Percentiles rank a stretch among this genome's conserved stretches.
Conservation (phyloP, 2,888 invertebrate genomes). For the Ophraella communa region DNA sequence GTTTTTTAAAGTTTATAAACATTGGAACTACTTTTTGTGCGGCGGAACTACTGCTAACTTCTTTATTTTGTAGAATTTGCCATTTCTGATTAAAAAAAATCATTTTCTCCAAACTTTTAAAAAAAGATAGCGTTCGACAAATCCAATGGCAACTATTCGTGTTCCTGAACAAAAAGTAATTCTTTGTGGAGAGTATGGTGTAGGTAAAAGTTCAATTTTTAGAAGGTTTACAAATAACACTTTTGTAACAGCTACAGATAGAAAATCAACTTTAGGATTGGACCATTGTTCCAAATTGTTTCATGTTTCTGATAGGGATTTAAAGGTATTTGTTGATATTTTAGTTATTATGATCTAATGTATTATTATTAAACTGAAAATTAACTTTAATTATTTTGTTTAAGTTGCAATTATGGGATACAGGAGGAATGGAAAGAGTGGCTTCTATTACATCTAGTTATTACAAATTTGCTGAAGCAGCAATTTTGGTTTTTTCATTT, state of each 20-base stretch:
- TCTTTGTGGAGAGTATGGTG: slow-evolving; percentile 94
- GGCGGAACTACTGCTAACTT: slow-evolving; percentile 9
- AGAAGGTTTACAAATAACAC: slow-evolving; percentile 88
- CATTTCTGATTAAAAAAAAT: background rate
- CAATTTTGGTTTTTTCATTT: slow-evolving; percentile 87
- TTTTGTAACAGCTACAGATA: slow-evolving; percentile 82
- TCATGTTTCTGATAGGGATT: slow-evolving; percentile 75
- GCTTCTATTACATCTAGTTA: slow-evolving; percentile 95
- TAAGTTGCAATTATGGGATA: slow-evolving; percentile 94
- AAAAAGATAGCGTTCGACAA: background rate
- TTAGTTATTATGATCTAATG: slow-evolving; percentile 21
- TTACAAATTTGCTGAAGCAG: slow-evolving; percentile 95
- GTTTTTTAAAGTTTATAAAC: too few species aligned
- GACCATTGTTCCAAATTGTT: slow-evolving; percentile 89
- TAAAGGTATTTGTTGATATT: slow-evolving; percentile 69
- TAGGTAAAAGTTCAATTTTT: slow-evolving; percentile 93
- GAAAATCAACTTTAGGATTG: slow-evolving; percentile 87
- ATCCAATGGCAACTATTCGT: slow-evolving; percentile 78
- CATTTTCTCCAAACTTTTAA: background rate
- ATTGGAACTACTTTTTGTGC: slow-evolving; percentile 15
- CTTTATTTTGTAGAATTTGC: background rate
- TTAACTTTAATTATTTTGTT: background rate
- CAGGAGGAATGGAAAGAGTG: slow-evolving; percentile 95
- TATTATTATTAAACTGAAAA: background rate
- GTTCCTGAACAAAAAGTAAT: slow-evolving; percentile 91